Evolutionary conservation across 2,888 invertebrate species (phyloP), one percentile per base, ranked within the genome.

Genomic region (Hydriomena furcata): DNA sequence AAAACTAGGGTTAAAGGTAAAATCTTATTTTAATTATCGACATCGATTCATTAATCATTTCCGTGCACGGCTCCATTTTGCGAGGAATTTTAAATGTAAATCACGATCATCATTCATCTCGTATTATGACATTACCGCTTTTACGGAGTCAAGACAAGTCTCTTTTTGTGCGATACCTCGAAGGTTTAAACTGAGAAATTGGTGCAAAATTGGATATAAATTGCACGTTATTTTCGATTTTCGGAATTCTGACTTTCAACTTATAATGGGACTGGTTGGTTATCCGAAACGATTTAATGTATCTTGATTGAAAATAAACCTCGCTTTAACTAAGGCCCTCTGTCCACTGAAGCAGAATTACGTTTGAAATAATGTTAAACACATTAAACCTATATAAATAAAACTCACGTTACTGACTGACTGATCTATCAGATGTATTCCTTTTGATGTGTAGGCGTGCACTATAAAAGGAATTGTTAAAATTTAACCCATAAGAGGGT

Each of bases 201-300:
- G 82, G 78, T 76, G 75, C 77, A 75, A 86, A 85, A 85, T 88
- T 86, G 81, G 76, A 71, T 70, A 74, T 72, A 82, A 82, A 82
- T 82, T 80, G 73, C 76, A 73, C 74, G 67, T 79, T 73, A 74
- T 83, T 82, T 76, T 48, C 42, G 44, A 52, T 59, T 60, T 60
- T 49, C 47, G 55, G 53, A 56, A 56, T 48, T 23, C 32, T 24
- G 46, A 20, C 32, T 43, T 31, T 47, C 20, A 47, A 43, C 32
- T 11, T 42, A 28, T 30, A 51, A 41, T 28, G 30, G 36, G 41
- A 24, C 24, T 41, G 12, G 28, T 28, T 27, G 51, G 40, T 58
- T 61, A 55, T 53, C 52, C 36, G 52, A 41, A 53, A 58, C 56
- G 52, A 60, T 54, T 55, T 45, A 36, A 50, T 45, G 55, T 46